Percentiles rank a stretch among this genome's conserved stretches.
Evolutionary conservation across 2,113 vertebrate genomes (phyloP).

Genomic region (Sphaerodactylus townsendi): DNA sequence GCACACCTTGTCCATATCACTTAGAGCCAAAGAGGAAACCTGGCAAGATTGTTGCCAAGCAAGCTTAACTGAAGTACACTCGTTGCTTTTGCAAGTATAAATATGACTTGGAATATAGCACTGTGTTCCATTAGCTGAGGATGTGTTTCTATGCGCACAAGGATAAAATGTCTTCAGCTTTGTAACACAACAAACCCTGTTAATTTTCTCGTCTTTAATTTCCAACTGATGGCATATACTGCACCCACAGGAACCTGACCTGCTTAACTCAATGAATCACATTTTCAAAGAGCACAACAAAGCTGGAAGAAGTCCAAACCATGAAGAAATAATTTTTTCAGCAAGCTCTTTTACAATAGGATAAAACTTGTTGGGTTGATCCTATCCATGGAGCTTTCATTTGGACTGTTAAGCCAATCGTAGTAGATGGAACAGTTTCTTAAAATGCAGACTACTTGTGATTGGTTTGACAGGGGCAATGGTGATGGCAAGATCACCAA

Average conservation of each 20-base stretch:
- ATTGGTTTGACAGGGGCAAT: background rate
- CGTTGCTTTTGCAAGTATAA: slow-evolving; percentile 35
- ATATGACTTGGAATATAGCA: slow-evolving; percentile 36
- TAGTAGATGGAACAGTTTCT: background rate
- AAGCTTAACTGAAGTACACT: slow-evolving; percentile 16
- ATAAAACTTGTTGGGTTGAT: slow-evolving; percentile 6
- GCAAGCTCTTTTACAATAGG: background rate
- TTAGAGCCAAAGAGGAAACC: slow-evolving; percentile 15
- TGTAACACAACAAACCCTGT: slow-evolving; percentile 41
- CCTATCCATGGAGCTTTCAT: slow-evolving; percentile 12
- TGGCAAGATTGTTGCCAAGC: slow-evolving; percentile 42
- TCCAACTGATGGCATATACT: slow-evolving; percentile 46
- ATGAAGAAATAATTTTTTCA: background rate
- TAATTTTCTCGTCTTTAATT: slow-evolving; percentile 64
- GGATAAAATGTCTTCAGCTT: slow-evolving; percentile 59
- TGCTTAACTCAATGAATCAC: slow-evolving; percentile 29
- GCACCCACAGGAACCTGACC: slow-evolving; percentile 55
- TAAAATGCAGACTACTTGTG: background rate
- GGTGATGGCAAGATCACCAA: background rate
- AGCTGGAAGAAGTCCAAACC: slow-evolving; percentile 39
- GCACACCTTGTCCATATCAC: slow-evolving; percentile 27
- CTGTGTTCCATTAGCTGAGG: slow-evolving; percentile 39
- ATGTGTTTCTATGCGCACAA: slow-evolving; percentile 21
- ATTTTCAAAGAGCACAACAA: slow-evolving; percentile 22
- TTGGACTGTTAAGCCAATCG: background rate